Base-by-base conservation (phyloP, 2,797 vertebrate genomes). In the Alouatta caraya region DNA sequence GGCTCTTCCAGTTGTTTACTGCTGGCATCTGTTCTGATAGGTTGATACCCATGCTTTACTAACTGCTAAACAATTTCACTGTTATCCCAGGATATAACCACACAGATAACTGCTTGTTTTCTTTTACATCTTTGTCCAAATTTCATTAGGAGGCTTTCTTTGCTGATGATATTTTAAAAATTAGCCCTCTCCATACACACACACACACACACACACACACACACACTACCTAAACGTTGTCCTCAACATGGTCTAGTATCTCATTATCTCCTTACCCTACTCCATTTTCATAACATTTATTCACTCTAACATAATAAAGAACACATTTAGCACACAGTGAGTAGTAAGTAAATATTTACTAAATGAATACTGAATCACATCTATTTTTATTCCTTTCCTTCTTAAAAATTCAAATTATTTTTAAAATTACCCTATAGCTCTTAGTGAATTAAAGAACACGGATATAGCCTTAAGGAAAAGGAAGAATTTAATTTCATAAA, bases 331-430 rank as follows among this genome's bases (percentile, higher is more conserved):
- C 42, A 87, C 3, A 52, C 9, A 57, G 5, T 39, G 30, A 89
- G 4, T n/a, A 33, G 3, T 11, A 90, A 39, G n/a, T 10, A 76
- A 90, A 84, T 75, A 70, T 46, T 57, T 88, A 28, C 52, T 52
- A 28, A 59, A 21, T 22, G 10, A 55, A 87, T 59, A 72, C 11
- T 75, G 30, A 93, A 52, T 79, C 48, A 61, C 5, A 46, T 64
- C 24, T 92, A 85, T 83, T 96, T 90, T 84, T 59, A 61, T 46
- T 84, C 44, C 72, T 57, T 12, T 88, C 12, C 8, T 95, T 81
- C 93, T 50, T 90, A 44, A 81, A 81, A 57, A 48, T 78, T 76
- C 87, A 33, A 96, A 61, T 84, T 80, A 89, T 78, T 80, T 30
- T 59, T 37, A 91, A 84, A 84, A 44, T 76, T 59, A 42, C 3